Percentiles rank a stretch among this genome's conserved stretches.
Conservation (phyloP, 2,888 invertebrate genomes). For the Drosophila histrio region DNA sequence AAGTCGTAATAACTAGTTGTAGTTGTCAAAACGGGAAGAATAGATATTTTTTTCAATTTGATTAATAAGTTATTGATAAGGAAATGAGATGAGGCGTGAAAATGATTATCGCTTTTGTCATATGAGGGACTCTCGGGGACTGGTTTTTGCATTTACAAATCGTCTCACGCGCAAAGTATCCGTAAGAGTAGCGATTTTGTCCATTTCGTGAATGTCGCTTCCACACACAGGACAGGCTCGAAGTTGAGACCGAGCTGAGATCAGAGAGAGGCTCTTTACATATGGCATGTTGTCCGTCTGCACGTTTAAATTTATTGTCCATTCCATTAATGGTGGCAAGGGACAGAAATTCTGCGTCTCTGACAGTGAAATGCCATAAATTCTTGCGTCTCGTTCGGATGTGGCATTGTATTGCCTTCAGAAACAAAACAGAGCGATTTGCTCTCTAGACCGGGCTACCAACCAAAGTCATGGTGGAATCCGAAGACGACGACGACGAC, state of each 20-base stretch:
- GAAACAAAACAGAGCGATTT: constrained; percentile 24
- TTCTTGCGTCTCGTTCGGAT: constrained; percentile 66
- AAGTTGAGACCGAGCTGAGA: not conserved
- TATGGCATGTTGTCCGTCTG: constrained; percentile 76
- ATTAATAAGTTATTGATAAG: constrained; percentile 31
- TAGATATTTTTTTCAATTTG: constrained; percentile 1
- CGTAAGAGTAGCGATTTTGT: constrained; percentile 56
- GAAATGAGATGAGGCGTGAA: constrained; percentile 35
- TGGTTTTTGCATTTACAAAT: constrained; percentile 58
- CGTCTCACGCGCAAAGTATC: constrained; percentile 67
- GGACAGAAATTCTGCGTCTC: constrained; percentile 75
- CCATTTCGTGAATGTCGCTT: constrained; percentile 69
- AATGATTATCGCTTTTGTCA: constrained; percentile 69
- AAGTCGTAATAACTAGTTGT: too few species aligned
- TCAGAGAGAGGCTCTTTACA: constrained; percentile 59
- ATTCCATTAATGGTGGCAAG: constrained; percentile 78
- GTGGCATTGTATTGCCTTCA: constrained; percentile 23
- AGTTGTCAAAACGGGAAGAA: too few species aligned
- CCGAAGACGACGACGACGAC: not conserved
- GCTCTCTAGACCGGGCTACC: constrained; percentile 10
- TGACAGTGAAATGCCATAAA: constrained; percentile 80
- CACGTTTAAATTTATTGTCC: constrained; percentile 77
- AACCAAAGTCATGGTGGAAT: constrained; percentile 32
- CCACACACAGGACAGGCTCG: constrained; percentile 34
- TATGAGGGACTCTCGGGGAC: constrained; percentile 30